phyloP scores from a whole-genome alignment of 2,113 vertebrate genomes.

The Ctenodactylus gundi region DNA sequence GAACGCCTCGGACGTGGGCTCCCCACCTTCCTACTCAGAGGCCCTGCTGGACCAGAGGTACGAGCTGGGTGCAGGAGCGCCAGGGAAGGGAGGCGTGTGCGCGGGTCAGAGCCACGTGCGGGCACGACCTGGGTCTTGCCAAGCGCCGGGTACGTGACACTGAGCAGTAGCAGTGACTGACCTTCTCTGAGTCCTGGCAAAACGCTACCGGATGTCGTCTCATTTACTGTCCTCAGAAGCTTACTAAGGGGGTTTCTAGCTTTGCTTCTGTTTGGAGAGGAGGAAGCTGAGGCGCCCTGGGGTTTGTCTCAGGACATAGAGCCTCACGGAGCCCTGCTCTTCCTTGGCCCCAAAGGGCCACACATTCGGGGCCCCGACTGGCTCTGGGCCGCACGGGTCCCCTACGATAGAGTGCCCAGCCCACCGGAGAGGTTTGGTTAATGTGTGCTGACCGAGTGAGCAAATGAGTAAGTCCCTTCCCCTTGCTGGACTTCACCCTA shows the following conservation, averaged over 20 bases:
- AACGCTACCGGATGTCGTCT: rapidly evolving
- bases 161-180: rapidly evolving
- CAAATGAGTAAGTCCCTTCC: neutral
- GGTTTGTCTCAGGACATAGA: neutral
- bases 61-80: rapidly evolving
- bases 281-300: neutral
- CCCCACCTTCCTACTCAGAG: constrained; percentile 95
- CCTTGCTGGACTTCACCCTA: neutral
- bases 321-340: neutral
- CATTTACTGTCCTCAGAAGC: neutral
- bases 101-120: rapidly evolving
- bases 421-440: neutral
- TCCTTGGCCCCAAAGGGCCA: neutral
- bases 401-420: neutral
- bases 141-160: neutral
- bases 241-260: neutral
- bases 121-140: neutral
- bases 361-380: rapidly evolving
- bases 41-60: constrained; percentile 95
- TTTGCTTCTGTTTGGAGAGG: neutral
- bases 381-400: neutral
- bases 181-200: neutral
- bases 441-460: neutral
- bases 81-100: neutral
- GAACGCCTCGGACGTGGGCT: constrained; percentile 86